A percentile compares a stretch with the other conserved stretches of the same genome.
These are phyloP conservation scores for Rana temporaria DNA, from an alignment of 2,113 vertebrate genomes.

Conservation along the genomic window DNA sequence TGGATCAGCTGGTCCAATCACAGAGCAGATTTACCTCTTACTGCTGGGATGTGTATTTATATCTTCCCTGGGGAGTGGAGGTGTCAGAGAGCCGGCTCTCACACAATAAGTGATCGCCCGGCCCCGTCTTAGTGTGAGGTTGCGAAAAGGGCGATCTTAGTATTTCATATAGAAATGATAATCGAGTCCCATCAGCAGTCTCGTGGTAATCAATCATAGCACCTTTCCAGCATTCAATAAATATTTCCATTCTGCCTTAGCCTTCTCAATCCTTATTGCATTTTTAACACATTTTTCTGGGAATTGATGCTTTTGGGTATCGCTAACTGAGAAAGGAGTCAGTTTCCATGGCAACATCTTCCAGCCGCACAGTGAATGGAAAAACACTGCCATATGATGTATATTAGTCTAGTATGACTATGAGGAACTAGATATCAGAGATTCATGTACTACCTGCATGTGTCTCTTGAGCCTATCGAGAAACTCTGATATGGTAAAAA, in stretches of 20 bases:
- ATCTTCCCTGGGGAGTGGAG: conserved; percentile 44
- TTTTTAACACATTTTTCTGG: conserved; percentile 8
- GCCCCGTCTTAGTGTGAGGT: background rate
- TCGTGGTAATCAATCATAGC: too few relatives aligned
- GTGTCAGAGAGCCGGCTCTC: conserved; percentile 16
- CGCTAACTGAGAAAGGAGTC: conserved; percentile 24
- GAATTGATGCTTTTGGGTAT: conserved; percentile 31
- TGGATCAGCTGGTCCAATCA: conserved; percentile 12
- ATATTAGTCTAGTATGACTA: background rate
- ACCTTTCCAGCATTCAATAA: too few relatives aligned
- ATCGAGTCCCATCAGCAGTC: too few relatives aligned
- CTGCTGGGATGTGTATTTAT: conserved; percentile 41
- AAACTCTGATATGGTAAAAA: too few relatives aligned
- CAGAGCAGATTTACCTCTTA: conserved; percentile 19
- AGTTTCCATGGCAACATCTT: conserved; percentile 47
- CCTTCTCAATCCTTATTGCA: background rate
- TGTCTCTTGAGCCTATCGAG: too few relatives aligned
- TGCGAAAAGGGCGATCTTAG: background rate
- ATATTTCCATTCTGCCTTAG: background rate
- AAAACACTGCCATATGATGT: background rate
- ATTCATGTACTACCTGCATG: too few relatives aligned
- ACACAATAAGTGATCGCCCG: background rate
- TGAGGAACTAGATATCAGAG: too few relatives aligned
- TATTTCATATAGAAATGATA: too few relatives aligned
- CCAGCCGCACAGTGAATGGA: background rate